Evolutionary conservation across 1,140 invertebrate genomes (phyloP).

Genomic region (Limonius californicus): DNA sequence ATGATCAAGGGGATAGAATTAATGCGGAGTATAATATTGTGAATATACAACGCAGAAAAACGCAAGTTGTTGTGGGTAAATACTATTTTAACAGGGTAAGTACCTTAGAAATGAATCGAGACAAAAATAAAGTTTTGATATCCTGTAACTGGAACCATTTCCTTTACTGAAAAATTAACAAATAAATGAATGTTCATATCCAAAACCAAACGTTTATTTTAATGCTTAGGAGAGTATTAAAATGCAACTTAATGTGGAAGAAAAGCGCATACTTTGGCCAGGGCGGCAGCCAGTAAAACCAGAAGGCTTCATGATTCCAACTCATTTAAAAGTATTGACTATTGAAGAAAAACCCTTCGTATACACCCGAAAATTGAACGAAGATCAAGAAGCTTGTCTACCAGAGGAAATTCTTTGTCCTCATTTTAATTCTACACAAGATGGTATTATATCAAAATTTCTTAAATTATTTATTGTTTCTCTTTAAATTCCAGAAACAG

Average conservation of each 20-base stretch:
- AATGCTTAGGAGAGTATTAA: constrained; percentile 59
- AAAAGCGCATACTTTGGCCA: constrained; percentile 86
- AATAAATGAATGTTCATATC: no score
- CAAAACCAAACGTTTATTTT: no score
- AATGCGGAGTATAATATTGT: constrained; percentile 91
- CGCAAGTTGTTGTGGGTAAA: constrained; percentile 71
- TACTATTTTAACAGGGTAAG: constrained; percentile 72
- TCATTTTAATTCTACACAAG: constrained; percentile 69
- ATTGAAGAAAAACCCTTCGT: constrained; percentile 96
- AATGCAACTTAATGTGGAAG: constrained; percentile 77
- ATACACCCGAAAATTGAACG: constrained; percentile 67
- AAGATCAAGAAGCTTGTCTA: constrained; percentile 58
- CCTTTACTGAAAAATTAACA: no score
- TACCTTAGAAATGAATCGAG: no score
- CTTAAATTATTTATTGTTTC: no score
- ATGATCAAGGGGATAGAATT: constrained; percentile 90
- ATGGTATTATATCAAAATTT: no score
- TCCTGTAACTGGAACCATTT: no score
- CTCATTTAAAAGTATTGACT: constrained; percentile 88
- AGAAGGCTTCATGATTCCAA: constrained; percentile 92
- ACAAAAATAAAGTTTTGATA: no score
- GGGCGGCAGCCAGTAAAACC: constrained; percentile 78
- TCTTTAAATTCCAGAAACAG: constrained; percentile 37
- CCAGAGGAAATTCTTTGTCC: constrained; percentile 79
- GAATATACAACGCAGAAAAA: constrained; percentile 67